Evolutionary conservation across 2,113 vertebrate species (phyloP), one percentile per base, ranked within the genome.

Genomic region (Gorsachius goisagi): DNA sequence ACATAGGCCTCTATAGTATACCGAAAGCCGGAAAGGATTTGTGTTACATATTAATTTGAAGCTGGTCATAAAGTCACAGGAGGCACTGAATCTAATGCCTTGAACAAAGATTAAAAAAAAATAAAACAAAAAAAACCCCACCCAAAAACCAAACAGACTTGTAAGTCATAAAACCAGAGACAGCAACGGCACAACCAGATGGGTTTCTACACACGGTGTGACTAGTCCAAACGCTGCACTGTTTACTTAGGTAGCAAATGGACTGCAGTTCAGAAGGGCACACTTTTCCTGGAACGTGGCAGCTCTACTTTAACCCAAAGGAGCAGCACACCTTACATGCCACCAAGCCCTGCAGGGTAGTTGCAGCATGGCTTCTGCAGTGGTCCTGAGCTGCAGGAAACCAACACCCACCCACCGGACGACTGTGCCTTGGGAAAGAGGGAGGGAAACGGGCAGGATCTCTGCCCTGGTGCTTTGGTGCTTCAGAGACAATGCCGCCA

Each of bases 41-140:
- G 24, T 50, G 55, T 84, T 84, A 93, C 78, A 74, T 52, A 96
- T 59, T 96, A 81, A 89, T 90, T 44, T 84, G 33, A 93, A 86
- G 21, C 33, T 67, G 53, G 16, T 53, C 63, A 88, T 86, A 67
- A 93, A 96, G 63, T 74, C 52, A 47, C 5, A 13, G 52, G 44
- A 93, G 33, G 50, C 53, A 30, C 39, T 68, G 13, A 59, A 87
- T 63, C 60, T 85, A 68, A 60, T 32, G 5, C 49, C 24, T 75
- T 75, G 83, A 84, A 45, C 12, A 83, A 52, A 83, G 78, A 88
- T 44, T 50, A 33, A 60, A 44, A 89, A 56, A 35, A 22, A 33
- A 67, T 12, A 41, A 41, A 47, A 75, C 5, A 17, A 19, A 72
- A 85, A 59, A 76, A 28, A 12, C 5, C 17, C 10, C 11, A 10